Base-by-base conservation (phyloP, 2,113 vertebrate genomes). In the Panthera leo region DNA sequence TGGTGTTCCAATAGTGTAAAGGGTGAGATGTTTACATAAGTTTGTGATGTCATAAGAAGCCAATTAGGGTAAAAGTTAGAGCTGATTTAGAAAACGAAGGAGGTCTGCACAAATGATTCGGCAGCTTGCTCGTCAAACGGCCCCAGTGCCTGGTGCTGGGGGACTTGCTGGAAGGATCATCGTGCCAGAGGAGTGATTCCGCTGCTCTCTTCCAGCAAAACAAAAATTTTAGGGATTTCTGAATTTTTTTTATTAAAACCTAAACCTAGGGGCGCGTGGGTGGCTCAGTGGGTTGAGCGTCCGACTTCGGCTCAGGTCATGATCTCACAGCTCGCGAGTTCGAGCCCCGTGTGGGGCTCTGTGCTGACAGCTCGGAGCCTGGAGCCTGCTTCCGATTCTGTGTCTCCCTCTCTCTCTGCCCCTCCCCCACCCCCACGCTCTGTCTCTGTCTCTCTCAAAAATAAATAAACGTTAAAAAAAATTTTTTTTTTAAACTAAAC, bases 291-390 rank as follows among this genome's bases (percentile, higher is more conserved):
- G 45, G 45, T 9, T 9, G 8, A 45, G 45, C 45, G 45, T 45
- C 45, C 45, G 45, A 45, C 45, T 45, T 45, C 2, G 8, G 45
- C 45, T 45, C 45, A 45, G 7, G 45, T 45, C 45, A 45, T 0
- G 45, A 45, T 45, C 45, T 45, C 45, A 0, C 7, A 0, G 45
- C 1, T 2, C 8, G 1, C 1, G 45, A 45, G 7, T 45, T 45
- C 7, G 8, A 45, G 45, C 45, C 45, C 45, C 45, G 45, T 1
- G 1, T 45, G 7, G 2, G 45, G 0, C 45, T 45, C 45, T 45
- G 45, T 0, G 45, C 45, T 45, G 45, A 45, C 45, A 45, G 45
- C 45, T 45, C 45, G 45, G 45, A 45, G 45, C 45, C 7, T 45
- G 45, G 45, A 45, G 45, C 45, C 45, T 45, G 45, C 45, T 45